phyloP scores from a whole-genome alignment of 1,140 invertebrate genomes.

The Psix sp. region DNA sequence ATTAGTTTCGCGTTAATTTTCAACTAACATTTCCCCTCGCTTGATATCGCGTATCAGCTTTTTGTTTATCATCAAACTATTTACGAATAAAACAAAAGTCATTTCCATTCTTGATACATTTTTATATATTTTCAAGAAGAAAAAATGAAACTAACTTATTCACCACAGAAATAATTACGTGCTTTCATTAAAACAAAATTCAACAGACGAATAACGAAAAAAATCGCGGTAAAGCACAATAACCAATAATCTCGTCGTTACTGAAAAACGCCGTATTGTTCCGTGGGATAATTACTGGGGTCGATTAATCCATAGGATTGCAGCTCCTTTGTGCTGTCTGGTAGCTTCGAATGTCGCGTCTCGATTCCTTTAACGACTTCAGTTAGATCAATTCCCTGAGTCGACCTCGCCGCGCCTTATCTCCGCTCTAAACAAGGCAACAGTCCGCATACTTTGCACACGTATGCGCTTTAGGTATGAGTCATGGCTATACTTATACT shows the following conservation, averaged over 20 bases:
- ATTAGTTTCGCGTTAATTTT: no score
- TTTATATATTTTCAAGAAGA: no score
- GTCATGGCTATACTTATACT: constrained; percentile 9
- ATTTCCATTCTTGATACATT: no score
- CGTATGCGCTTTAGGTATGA: not conserved
- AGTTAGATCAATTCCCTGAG: constrained; percentile 36
- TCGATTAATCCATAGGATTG: constrained; percentile 48
- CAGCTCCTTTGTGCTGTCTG: constrained; percentile 40
- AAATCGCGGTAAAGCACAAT: constrained; percentile 8
- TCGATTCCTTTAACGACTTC: constrained; percentile 34
- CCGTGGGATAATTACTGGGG: constrained; percentile 27
- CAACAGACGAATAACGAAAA: not conserved
- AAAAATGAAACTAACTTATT: no score
- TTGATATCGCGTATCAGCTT: no score
- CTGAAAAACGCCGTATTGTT: constrained; percentile 47
- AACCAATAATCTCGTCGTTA: constrained; percentile 20
- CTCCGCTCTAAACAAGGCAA: constrained; percentile 47
- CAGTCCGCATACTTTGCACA: constrained; percentile 19
- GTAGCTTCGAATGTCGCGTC: constrained; percentile 17
- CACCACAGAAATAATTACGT: no score
- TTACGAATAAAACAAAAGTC: no score
- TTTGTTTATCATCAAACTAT: no score
- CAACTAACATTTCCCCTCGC: no score
- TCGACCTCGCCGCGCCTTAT: constrained; percentile 44
- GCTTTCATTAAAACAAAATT: not conserved